phyloP scores from a whole-genome alignment of 2,888 invertebrate genomes.

The Masnerella sp. region DNA sequence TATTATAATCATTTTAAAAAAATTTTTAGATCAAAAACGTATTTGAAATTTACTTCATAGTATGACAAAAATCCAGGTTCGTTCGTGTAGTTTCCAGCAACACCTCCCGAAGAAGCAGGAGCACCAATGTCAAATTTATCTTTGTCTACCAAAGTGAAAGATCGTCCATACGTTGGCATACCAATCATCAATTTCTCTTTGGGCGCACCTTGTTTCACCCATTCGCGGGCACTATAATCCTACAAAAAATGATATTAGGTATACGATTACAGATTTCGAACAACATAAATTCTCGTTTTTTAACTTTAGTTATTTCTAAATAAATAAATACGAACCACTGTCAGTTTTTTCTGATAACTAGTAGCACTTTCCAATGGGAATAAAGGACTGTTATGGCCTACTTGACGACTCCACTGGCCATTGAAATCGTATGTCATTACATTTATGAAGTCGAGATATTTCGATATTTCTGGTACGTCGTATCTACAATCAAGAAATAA shows the following conservation, averaged over 20 bases:
- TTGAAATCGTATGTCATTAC: slow-evolving; percentile 98
- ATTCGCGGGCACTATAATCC: slow-evolving; percentile 94
- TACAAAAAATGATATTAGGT: too few species aligned
- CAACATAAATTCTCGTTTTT: not conserved
- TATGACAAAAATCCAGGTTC: slow-evolving; percentile 97
- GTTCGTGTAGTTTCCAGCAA: slow-evolving; percentile 91
- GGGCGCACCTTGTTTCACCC: slow-evolving; percentile 95
- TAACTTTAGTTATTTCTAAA: not conserved
- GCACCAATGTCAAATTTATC: slow-evolving; percentile 96
- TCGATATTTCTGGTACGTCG: slow-evolving; percentile 95
- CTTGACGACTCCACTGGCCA: slow-evolving; percentile 95
- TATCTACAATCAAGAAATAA: slow-evolving; percentile 81
- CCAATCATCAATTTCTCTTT: slow-evolving; percentile 96
- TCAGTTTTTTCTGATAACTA: slow-evolving; percentile 94
- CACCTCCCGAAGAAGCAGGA: slow-evolving; percentile 92
- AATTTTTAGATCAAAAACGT: too few species aligned
- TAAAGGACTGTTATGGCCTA: slow-evolving; percentile 95
- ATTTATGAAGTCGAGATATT: slow-evolving; percentile 95
- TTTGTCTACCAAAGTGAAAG: slow-evolving; percentile 91
- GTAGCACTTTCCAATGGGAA: slow-evolving; percentile 93
- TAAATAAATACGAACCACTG: slow-evolving; percentile 83
- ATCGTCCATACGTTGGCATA: slow-evolving; percentile 95
- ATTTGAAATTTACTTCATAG: slow-evolving; percentile 94
- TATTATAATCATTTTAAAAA: too few species aligned
- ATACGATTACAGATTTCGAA: too few species aligned